phyloP scores from a whole-genome alignment of 2,888 invertebrate species.

The Tiliacea aurago region DNA sequence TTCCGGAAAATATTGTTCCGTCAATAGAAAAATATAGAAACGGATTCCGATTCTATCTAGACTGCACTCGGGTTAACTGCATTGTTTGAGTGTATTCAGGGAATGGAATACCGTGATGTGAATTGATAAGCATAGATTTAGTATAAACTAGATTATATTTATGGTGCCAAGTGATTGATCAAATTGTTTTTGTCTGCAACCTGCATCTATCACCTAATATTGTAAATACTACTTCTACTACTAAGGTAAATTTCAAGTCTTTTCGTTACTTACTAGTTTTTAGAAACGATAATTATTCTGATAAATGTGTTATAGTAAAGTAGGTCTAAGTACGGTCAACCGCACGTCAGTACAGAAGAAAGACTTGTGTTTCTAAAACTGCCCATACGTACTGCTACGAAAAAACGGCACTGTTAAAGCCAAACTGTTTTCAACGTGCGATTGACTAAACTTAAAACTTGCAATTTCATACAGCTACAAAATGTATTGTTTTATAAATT shows the following conservation, averaged over 20 bases:
- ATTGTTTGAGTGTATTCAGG: neutral
- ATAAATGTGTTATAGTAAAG: neutral
- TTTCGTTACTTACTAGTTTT: neutral
- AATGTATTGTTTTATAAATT: neutral
- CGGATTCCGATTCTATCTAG: neutral
- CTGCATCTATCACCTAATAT: neutral
- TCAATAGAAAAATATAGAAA: neutral
- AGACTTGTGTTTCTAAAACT: neutral
- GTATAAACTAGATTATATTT: too few species aligned
- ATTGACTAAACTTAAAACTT: neutral
- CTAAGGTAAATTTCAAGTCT: conserved; percentile 16
- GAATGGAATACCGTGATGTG: neutral
- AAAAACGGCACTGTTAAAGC: neutral
- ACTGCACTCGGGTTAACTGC: neutral
- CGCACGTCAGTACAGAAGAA: neutral
- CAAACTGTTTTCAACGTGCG: neutral
- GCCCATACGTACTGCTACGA: neutral
- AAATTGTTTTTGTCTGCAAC: neutral
- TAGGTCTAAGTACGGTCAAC: neutral
- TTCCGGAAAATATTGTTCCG: neutral
- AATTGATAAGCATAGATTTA: neutral
- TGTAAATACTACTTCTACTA: neutral
- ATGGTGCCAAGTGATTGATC: neutral
- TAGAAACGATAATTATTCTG: neutral
- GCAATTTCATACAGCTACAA: neutral